A percentile compares a stretch with the other conserved stretches of the same genome.
Evolutionary conservation across 2,797 vertebrate genomes (phyloP).

Genomic region (Furcifer pardalis): DNA sequence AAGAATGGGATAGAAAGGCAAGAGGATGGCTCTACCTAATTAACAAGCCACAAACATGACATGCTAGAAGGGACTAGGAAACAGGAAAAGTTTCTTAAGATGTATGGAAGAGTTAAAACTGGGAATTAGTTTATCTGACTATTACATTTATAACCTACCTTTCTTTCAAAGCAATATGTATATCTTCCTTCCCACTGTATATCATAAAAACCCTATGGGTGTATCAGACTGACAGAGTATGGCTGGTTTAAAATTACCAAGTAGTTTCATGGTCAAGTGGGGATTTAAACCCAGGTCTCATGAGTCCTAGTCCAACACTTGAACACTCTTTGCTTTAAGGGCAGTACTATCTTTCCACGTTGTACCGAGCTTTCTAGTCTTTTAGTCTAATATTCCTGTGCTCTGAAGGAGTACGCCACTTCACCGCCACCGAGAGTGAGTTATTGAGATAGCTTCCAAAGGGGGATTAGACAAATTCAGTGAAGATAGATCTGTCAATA

Average conservation of each 20-base stretch:
- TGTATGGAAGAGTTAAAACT: neutral
- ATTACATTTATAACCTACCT: no score
- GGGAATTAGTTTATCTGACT: no score
- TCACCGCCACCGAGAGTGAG: neutral
- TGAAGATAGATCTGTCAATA: slow-evolving; percentile 48
- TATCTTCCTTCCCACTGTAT: no score
- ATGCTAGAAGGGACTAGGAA: neutral
- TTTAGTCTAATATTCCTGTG: neutral
- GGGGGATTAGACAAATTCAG: slow-evolving; percentile 6
- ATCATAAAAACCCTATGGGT: no score
- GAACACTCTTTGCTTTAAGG: no score
- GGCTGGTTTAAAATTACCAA: neutral
- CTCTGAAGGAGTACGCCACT: neutral
- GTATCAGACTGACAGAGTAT: neutral
- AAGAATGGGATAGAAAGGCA: neutral
- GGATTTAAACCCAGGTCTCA: neutral
- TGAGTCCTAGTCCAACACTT: neutral
- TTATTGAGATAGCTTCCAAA: neutral
- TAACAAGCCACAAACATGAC: neutral
- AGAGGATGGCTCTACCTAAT: neutral
- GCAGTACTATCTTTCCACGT: neutral
- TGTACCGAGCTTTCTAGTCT: no score
- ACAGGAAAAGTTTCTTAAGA: neutral
- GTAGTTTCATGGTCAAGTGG: neutral
- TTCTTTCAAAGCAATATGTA: no score